These are phyloP conservation scores for Petromus typicus DNA, from an alignment of 2,113 vertebrate species.

Conservation along the genomic window DNA sequence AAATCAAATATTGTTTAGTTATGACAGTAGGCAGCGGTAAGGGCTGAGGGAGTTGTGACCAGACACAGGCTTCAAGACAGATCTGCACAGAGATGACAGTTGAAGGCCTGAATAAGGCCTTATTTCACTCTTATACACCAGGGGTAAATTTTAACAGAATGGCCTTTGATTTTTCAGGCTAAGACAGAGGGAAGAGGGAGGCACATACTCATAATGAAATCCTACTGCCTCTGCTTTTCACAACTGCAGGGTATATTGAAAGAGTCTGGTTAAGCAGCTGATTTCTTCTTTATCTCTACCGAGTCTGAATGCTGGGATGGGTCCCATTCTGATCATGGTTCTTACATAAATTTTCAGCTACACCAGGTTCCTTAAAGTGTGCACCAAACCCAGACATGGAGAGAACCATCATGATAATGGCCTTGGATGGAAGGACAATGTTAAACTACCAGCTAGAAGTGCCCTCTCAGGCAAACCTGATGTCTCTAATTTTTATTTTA, in stretches of 20 bases:
- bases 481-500: not conserved
- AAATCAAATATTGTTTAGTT: not conserved
- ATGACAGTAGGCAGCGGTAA: not conserved
- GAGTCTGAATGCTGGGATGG: not conserved
- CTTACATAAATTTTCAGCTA: constrained; percentile 8
- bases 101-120: not conserved
- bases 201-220: constrained; percentile 32
- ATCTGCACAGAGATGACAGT: not conserved
- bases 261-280: constrained; percentile 18
- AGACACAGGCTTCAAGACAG: not conserved
- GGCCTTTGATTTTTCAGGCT: constrained; percentile 27
- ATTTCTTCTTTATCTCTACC: constrained; percentile 36
- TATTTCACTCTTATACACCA: not conserved
- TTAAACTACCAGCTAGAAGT: not conserved
- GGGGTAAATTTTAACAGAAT: not conserved
- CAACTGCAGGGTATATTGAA: constrained; percentile 35
- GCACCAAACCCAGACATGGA: not conserved
- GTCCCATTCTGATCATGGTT: constrained; percentile 9
- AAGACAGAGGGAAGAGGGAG: not conserved
- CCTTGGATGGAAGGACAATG: not conserved
- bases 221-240: constrained; percentile 29
- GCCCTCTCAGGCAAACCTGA: not conserved
- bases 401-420: constrained; percentile 22
- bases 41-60: not conserved
- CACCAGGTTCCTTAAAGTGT: constrained; percentile 3